Evolutionary conservation across 2,888 invertebrate species (phyloP), one percentile per base, ranked within the genome.

Genomic region (Rhagium mordax): DNA sequence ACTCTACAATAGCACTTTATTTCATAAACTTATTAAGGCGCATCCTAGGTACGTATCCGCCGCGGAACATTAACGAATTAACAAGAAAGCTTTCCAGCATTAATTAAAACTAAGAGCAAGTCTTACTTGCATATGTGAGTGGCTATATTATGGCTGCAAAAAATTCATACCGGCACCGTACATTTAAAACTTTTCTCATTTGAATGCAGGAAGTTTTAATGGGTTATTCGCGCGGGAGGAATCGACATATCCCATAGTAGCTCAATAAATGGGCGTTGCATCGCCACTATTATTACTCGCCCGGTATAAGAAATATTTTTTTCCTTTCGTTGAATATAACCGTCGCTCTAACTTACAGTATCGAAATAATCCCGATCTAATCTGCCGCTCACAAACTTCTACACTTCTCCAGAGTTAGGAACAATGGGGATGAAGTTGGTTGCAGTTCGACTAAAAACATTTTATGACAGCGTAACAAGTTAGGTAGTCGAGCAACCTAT

Each of bases 1-100:
- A 76, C 73, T 72, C 74, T 71, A 77, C 75, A 78, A 77, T 74
- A 67, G 72, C 76, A 76, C 78, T 77, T 75, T 74, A 77, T 78
- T 78, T 74, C 78, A 79, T 78, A 76, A 79, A 78, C 74, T 78
- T 76, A 55, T 62, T 33, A 72, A 13, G 57, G 57, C 57, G 53
- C 59, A 60, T 53, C 60, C n/a, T 41, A 41, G 41, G 67, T 70
- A 72, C 70, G 72, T 67, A 70, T n/a, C n/a, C 62, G 70, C 66
- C 61, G 27, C 27, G 61, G 68, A 74, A 72, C 67, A 70, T 62
- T 57, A 59, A 24, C 59, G 67, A 74, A 76, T 73, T 71, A 69
- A 70, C 75, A 74, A 65, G 73, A 59, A 64, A 74, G 72, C 62
- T 70, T 71, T 74, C 72, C 70, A 48, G 47, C 65, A 72, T 76